Evolutionary conservation across 2,113 vertebrate genomes (phyloP).

Genomic region (Poeciliopsis occidentalis): DNA sequence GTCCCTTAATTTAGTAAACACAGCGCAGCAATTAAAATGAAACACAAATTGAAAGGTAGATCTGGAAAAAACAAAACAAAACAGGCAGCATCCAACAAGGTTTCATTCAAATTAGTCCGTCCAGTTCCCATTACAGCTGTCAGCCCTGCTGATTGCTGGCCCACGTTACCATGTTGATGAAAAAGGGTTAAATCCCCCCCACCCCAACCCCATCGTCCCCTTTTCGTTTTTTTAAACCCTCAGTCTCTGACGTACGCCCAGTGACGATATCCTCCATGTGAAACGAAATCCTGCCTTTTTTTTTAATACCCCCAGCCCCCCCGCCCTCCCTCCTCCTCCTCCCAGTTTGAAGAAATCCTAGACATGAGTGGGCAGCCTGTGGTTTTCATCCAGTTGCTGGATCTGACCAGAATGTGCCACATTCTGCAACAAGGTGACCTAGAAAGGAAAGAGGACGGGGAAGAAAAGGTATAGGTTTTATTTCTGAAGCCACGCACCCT

Average conservation of each 20-base stretch:
- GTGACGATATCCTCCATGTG: conserved; percentile 55
- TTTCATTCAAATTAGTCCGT: not conserved
- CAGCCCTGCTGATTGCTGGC: not conserved
- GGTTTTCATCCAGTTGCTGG: not conserved
- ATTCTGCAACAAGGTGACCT: conserved; percentile 1
- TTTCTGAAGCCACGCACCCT: not conserved
- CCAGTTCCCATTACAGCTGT: too few relatives aligned
- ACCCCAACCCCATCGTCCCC: not conserved
- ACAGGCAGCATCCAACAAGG: not conserved
- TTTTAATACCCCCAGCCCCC: not conserved
- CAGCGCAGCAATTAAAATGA: not conserved
- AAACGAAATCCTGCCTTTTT: conserved; percentile 32
- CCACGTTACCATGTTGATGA: not conserved
- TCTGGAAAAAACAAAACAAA: not conserved
- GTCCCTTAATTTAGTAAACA: not conserved
- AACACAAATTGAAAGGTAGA: not conserved
- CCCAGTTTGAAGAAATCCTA: conserved; percentile 64
- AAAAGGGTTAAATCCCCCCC: conserved; percentile 27
- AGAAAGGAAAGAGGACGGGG: not conserved
- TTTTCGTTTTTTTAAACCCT: not conserved
- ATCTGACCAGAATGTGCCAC: not conserved
- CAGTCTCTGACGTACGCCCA: conserved; percentile 48
- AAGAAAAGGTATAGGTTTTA: not conserved
- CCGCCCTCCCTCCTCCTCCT: not conserved
- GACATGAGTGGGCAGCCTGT: conserved; percentile 19